Base-by-base conservation (phyloP, 2,888 invertebrate species). In the Andricus quercusramuli region DNA sequence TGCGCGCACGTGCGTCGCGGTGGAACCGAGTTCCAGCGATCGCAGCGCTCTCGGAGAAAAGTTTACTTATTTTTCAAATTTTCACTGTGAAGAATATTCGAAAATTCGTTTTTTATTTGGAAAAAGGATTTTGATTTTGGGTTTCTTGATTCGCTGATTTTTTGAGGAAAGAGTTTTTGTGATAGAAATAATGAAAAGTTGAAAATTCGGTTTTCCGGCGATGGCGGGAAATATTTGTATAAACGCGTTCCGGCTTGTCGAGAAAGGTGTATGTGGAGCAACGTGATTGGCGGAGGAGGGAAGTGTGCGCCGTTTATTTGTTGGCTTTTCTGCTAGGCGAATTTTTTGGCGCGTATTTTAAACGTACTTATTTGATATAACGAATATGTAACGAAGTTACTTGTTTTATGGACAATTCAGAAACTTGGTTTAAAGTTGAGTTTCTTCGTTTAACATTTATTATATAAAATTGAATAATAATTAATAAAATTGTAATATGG, bases 181-280 rank as follows among this genome's bases (percentile, higher is more conserved):
- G 11, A 1, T 8, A n/a, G 15, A n/a, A 32, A 20, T n/a, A 56
- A 56, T 13, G 5, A 56, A 0, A 17, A 59, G 13, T 56, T 59
- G 32, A 74, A 74, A 13, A 32, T 74, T 32, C n/a, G n/a, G 11
- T 37, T 56, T 6, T 13, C n/a, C 6, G 15, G 56, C n/a, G n/a
- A 4, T 13, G 74, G 74, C 74, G 74, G 74, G n/a, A 74, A 56
- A 74, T 32, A 29, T 41, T 77, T 5, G 64, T 41, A 64, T 74
- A 76, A 44, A 68, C 67, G 62, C 59, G 56, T 44, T 51, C 64
- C 64, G 29, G 79, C n/a, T 67, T 82, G 78, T 78, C 68, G 79
- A 83, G 83, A 84, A 83, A 86, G 85, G 89, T 91, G 93, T 93
- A 94, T 94, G 94, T 94, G 94, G 94, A 94, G 88, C 89, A 82